Conservation (phyloP, 2,113 vertebrate species). For the Tiliqua scincoides region DNA sequence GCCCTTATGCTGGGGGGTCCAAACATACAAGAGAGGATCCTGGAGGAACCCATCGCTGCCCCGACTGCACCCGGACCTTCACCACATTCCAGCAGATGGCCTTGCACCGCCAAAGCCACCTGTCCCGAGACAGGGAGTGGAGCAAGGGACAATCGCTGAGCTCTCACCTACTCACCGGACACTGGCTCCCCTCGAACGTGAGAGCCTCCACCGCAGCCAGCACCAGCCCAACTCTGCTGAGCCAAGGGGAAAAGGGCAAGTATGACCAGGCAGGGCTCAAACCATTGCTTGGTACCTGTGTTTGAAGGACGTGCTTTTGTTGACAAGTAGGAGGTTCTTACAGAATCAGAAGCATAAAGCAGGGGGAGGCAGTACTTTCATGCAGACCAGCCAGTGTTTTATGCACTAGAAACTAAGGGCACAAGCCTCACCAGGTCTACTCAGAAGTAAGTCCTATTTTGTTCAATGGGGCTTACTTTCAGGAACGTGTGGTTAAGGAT, state of each 20-base stretch:
- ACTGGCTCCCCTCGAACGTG: conserved; percentile 23
- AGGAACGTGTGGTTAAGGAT: no score
- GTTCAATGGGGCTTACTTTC: no score
- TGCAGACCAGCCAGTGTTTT: no score
- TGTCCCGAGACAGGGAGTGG: conserved; percentile 64
- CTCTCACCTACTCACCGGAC: conserved; percentile 56
- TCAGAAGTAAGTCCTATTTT: no score
- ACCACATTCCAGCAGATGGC: conserved; percentile 33
- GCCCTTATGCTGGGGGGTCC: background rate
- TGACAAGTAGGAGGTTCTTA: background rate
- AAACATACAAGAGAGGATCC: conserved; percentile 49
- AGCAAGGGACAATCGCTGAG: conserved; percentile 58
- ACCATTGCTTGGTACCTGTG: background rate
- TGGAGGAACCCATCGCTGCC: conserved; percentile 59
- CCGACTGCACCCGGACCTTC: conserved; percentile 46
- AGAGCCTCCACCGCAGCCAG: background rate
- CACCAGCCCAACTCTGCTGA: conserved; percentile 32
- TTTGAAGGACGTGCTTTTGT: background rate
- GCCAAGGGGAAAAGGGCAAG: conserved; percentile 56
- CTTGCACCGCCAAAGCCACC: conserved; percentile 51
- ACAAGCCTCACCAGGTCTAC: no score
- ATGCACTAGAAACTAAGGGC: no score
- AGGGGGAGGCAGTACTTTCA: background rate
- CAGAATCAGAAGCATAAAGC: background rate
- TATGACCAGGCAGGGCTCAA: background rate